These are phyloP conservation scores for Pangasianodon gigas DNA, from an alignment of 2,113 vertebrate genomes.

Conservation along the genomic window DNA sequence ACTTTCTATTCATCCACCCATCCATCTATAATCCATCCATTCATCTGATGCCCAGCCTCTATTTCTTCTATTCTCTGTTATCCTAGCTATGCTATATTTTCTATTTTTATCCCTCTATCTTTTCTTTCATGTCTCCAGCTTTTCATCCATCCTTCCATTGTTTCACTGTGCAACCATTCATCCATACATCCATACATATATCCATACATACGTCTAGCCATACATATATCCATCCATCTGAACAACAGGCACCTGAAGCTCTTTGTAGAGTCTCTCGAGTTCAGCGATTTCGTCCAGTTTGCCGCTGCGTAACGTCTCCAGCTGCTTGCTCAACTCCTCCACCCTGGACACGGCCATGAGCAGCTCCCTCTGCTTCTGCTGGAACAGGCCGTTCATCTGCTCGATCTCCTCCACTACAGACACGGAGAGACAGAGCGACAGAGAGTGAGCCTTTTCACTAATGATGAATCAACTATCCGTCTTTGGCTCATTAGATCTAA, in stretches of 20 bases:
- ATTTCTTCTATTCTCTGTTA: neutral
- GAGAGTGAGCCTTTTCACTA: neutral
- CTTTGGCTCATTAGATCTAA: slow-evolving; percentile 15
- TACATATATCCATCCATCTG: neutral
- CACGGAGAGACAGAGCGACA: slow-evolving; percentile 50
- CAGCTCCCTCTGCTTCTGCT: slow-evolving; percentile 93
- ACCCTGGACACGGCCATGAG: slow-evolving; percentile 85
- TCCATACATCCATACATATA: neutral
- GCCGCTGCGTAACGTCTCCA: slow-evolving; percentile 85
- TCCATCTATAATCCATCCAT: neutral
- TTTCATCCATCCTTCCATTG: neutral
- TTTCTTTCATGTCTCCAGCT: neutral
- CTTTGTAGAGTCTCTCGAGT: slow-evolving; percentile 66
- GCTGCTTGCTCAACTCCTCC: slow-evolving; percentile 87
- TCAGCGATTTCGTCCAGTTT: slow-evolving; percentile 71
- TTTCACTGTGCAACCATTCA: neutral
- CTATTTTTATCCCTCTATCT: neutral
- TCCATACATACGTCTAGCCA: neutral
- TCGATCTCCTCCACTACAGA: slow-evolving; percentile 91
- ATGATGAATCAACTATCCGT: neutral
- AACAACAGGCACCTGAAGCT: slow-evolving; percentile 83
- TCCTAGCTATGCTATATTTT: neutral
- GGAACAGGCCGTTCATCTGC: slow-evolving; percentile 91
- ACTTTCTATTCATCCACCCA: neutral
- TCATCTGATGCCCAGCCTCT: neutral